These are phyloP conservation scores for Deladenus siricidicola DNA, from an alignment of 2,888 invertebrate species.

Conservation along the genomic window DNA sequence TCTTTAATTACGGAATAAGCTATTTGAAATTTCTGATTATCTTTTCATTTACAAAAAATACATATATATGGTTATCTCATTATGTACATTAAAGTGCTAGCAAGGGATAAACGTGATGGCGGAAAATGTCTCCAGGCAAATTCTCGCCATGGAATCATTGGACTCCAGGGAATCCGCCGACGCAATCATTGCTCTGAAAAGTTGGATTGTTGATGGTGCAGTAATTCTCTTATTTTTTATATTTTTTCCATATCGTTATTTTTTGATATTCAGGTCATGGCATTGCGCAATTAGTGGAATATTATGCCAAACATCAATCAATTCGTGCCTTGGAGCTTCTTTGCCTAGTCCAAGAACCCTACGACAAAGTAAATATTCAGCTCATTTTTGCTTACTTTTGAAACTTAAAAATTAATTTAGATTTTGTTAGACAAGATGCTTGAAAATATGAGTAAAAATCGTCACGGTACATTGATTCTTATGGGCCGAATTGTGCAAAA, in stretches of 20 bases:
- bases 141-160: conserved; percentile 27
- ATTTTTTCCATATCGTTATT: background rate
- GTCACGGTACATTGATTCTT: conserved; percentile 18
- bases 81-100: background rate
- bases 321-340: conserved; percentile 31
- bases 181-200: conserved; percentile 18
- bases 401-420: conserved; percentile 13
- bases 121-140: background rate
- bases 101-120: background rate
- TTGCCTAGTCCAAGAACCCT: conserved; percentile 24
- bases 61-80: background rate
- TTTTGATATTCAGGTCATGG: conserved; percentile 21
- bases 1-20: too few species aligned
- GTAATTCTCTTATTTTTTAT: background rate
- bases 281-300: conserved; percentile 25
- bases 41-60: background rate
- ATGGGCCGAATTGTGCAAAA: conserved; percentile 26
- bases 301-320: conserved; percentile 25
- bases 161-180: conserved; percentile 29
- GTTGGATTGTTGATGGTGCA: conserved; percentile 25
- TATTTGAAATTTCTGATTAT: too few species aligned
- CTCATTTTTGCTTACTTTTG: background rate
- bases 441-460: conserved; percentile 13
- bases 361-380: conserved; percentile 22
- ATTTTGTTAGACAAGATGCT: conserved; percentile 18